phyloP scores from a whole-genome alignment of 2,113 vertebrate species.

The Ivindomyrus marchei region DNA sequence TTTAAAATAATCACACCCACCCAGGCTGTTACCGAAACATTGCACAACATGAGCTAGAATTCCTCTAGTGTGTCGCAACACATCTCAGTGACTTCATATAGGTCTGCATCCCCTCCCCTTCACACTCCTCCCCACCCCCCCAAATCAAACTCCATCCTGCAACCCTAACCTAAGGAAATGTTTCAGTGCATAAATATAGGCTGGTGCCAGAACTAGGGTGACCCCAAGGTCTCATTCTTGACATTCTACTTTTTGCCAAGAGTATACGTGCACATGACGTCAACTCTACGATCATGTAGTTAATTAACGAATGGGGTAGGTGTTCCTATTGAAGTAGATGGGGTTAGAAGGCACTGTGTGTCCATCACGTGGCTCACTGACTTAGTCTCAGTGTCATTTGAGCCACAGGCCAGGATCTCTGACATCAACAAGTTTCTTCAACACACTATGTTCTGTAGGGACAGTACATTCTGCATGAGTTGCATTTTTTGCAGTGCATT shows the following conservation, averaged over 20 bases:
- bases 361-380: neutral
- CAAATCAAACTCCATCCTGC: neutral
- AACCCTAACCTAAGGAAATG: neutral
- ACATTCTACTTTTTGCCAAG: neutral
- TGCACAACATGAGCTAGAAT: neutral
- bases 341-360: neutral
- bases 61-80: neutral
- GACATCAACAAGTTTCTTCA: neutral
- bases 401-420: neutral
- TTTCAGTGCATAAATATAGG: neutral
- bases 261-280: neutral
- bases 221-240: neutral
- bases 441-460: neutral
- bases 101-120: neutral
- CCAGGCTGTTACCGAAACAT: neutral
- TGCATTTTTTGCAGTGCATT: neutral
- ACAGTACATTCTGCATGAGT: neutral
- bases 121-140: neutral
- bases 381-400: neutral
- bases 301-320: neutral
- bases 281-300: neutral
- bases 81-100: neutral
- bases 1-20: neutral
- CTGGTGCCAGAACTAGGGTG: neutral
- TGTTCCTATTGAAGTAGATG: neutral